Conservation (phyloP, 2,888 invertebrate genomes). For the Rhyacophila evoluta region DNA sequence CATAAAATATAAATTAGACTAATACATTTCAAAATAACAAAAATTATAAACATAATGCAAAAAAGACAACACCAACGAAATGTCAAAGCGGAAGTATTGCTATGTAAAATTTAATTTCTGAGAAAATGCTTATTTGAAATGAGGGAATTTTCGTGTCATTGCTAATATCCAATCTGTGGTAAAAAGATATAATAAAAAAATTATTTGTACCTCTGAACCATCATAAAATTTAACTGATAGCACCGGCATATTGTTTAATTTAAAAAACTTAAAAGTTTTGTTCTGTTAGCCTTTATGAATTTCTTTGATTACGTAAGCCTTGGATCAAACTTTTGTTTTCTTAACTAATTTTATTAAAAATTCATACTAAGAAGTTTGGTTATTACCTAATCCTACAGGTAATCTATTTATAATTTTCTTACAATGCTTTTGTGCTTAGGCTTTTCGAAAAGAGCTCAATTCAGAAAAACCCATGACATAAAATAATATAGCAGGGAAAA, state of each 20-base stretch:
- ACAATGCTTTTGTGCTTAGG: too few species aligned
- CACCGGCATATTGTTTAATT: too few species aligned
- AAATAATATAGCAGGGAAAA: background rate
- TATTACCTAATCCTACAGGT: too few species aligned
- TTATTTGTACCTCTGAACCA: background rate
- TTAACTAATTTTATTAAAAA: too few species aligned
- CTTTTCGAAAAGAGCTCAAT: too few species aligned
- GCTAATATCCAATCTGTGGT: background rate
- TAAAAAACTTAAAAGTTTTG: too few species aligned
- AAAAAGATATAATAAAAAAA: background rate
- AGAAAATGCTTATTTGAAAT: background rate
- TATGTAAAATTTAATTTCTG: background rate
- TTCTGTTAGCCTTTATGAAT: too few species aligned
- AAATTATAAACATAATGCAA: conserved; percentile 32
- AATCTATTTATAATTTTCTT: too few species aligned
- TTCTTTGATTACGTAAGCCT: too few species aligned
- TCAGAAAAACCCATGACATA: background rate
- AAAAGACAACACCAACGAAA: conserved; percentile 30
- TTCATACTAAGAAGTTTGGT: too few species aligned
- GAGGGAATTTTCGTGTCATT: background rate
- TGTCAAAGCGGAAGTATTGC: conserved; percentile 28
- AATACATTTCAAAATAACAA: conserved; percentile 12
- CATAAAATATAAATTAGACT: background rate
- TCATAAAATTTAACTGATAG: too few species aligned
- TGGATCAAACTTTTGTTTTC: too few species aligned